Evolutionary conservation across 2,888 invertebrate genomes (phyloP), one percentile per base, ranked within the genome.

Genomic region (Panzeria rudis): DNA sequence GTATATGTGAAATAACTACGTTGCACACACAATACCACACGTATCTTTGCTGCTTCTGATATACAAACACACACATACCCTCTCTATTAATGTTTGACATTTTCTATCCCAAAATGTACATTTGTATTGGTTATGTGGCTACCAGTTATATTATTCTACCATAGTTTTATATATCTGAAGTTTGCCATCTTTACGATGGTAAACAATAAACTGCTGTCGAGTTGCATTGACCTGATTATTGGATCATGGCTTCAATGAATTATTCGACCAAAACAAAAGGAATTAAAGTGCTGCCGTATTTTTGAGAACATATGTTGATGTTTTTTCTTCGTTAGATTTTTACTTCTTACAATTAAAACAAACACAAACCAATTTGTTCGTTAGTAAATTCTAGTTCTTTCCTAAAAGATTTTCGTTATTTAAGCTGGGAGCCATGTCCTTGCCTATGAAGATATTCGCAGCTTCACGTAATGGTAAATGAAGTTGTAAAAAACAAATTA

Each of bases 401-500:
- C 20, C 50, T 59, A 17, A 8, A 71, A 61, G 25, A 54, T 75
- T 78, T 64, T 56, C 32, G 7, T 32, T 17, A 15, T 35, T 17
- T 41, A 50, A 79, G 6, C 29, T 29, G 29, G 47, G 23, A 72
- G 82, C 9, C 23, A 91, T 91, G 91, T 88, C 89, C 87, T 77
- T 88, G 41, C 82, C 91, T 71, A 88, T 92, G 86, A 91, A 89
- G 83, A 87, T 92, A 82, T 92, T 90, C 62, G 88, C 88, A 54
- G 87, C 89, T 68, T 88, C 91, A 66, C 90, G 89, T 87, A 88
- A 89, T 88, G 92, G 92, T 92, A 89, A 89, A 32, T 0, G 3
- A 20, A 62, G 3, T 32, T 73, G 86, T 88, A 66, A 68, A 13
- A 25, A 35, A 52, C 8, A 38, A 44, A 64, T 32, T 4, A 20